A percentile compares a stretch with the other conserved stretches of the same genome.
These are phyloP conservation scores for Danio aesculapii DNA, from an alignment of 2,797 vertebrate genomes.

Conservation along the genomic window DNA sequence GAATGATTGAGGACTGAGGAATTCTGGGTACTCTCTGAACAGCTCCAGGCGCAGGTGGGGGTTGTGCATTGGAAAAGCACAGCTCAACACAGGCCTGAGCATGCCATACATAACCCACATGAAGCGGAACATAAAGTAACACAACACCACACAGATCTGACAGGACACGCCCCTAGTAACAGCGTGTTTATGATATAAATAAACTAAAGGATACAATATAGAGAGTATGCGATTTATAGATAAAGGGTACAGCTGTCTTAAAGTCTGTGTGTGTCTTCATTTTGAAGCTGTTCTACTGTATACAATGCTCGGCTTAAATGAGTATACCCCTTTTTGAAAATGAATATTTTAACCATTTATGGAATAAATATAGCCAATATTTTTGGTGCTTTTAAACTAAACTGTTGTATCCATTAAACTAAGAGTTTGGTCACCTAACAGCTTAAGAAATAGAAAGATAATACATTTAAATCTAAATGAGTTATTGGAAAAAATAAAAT, in stretches of 20 bases:
- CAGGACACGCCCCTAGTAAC: constrained; percentile 24
- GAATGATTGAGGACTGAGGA: constrained; percentile 7
- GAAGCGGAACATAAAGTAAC: constrained; percentile 20
- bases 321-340: no score
- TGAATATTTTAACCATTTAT: no score
- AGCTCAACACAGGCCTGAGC: constrained; percentile 27
- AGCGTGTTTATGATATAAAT: constrained; percentile 18
- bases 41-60: constrained; percentile 26
- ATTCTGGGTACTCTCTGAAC: constrained; percentile 24
- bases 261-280: neutral
- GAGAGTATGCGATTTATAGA: neutral
- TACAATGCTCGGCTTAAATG: no score
- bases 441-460: no score
- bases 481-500: no score
- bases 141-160: constrained; percentile 26
- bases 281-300: neutral
- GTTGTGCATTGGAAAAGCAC: constrained; percentile 8
- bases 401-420: no score
- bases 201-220: neutral
- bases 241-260: neutral
- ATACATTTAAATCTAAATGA: no score
- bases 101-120: constrained; percentile 11
- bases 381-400: no score
- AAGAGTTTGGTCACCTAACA: no score
- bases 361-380: no score